phyloP scores from a whole-genome alignment of 2,797 vertebrate species.

The Molossus alvarezi region DNA sequence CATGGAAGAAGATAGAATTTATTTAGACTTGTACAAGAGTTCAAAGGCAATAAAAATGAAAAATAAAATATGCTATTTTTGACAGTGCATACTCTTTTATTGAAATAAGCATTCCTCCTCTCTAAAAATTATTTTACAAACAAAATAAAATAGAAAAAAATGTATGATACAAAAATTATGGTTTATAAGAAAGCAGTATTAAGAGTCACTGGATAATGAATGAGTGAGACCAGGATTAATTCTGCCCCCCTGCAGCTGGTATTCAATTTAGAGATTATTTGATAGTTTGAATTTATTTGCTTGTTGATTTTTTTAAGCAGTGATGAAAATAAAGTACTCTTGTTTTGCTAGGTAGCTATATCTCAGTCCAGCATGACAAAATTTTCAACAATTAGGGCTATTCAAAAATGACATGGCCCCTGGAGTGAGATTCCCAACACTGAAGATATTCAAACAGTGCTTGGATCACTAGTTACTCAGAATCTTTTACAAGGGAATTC shows the following conservation, averaged over 20 bases:
- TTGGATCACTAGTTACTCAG: slow-evolving; percentile 52
- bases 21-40: not conserved
- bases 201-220: not conserved
- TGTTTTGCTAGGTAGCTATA: slow-evolving; percentile 63
- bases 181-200: not conserved
- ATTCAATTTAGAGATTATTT: slow-evolving; percentile 60
- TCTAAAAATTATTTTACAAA: not conserved
- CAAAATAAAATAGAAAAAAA: slow-evolving; percentile 33
- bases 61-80: not conserved
- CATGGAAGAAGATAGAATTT: slow-evolving; percentile 39
- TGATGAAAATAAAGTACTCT: slow-evolving; percentile 18
- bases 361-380: slow-evolving; percentile 57
- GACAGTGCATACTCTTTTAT: not conserved
- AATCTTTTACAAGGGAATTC: slow-evolving; percentile 70
- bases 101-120: not conserved
- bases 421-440: slow-evolving; percentile 48
- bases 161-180: not conserved
- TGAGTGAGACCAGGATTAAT: slow-evolving; percentile 56
- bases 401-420: slow-evolving; percentile 47
- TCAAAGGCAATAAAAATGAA: slow-evolving; percentile 6
- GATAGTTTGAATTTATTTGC: slow-evolving; percentile 45
- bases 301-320: slow-evolving; percentile 66
- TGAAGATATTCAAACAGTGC: slow-evolving; percentile 59
- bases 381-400: slow-evolving; percentile 68
- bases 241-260: slow-evolving; percentile 14